Evolutionary conservation across 2,888 invertebrate species (phyloP).

Genomic region (Ormyrus labotus): DNA sequence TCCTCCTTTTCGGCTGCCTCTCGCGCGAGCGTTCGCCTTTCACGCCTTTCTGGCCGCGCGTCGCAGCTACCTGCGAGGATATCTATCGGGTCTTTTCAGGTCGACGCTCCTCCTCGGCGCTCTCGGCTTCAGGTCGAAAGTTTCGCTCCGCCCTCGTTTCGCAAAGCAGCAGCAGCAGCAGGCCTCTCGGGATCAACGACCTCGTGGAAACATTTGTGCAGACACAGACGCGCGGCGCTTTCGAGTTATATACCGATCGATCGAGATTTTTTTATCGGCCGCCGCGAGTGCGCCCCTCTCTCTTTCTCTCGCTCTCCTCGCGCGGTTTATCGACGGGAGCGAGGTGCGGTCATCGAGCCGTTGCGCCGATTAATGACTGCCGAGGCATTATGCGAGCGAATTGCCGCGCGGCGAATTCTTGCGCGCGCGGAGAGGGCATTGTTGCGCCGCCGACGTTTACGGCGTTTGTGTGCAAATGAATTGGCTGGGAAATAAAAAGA

Average conservation of each 20-base stretch:
- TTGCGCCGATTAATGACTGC: slow-evolving; percentile 8
- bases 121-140: slow-evolving; percentile 43
- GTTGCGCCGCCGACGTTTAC: too few relatives aligned
- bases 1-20: too few relatives aligned
- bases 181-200: slow-evolving; percentile 47
- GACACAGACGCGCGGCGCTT: neutral
- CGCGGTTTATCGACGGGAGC: neutral
- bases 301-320: too few relatives aligned
- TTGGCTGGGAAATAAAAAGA: too few relatives aligned
- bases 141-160: slow-evolving; percentile 58
- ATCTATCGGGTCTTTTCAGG: slow-evolving; percentile 27
- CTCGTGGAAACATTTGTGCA: slow-evolving; percentile 53
- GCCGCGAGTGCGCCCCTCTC: neutral
- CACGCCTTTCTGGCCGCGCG: slow-evolving; percentile 28
- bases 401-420: too few relatives aligned
- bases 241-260: neutral
- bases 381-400: too few relatives aligned
- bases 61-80: slow-evolving; percentile 34
- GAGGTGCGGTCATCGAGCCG: neutral
- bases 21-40: slow-evolving; percentile 25
- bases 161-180: slow-evolving; percentile 33
- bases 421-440: too few relatives aligned
- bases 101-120: slow-evolving; percentile 2
- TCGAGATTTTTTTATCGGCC: neutral
- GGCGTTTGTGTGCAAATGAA: too few relatives aligned